These are phyloP conservation scores for Hypotaenidia okinawae DNA, from an alignment of 2,797 vertebrate species.

Conservation along the genomic window DNA sequence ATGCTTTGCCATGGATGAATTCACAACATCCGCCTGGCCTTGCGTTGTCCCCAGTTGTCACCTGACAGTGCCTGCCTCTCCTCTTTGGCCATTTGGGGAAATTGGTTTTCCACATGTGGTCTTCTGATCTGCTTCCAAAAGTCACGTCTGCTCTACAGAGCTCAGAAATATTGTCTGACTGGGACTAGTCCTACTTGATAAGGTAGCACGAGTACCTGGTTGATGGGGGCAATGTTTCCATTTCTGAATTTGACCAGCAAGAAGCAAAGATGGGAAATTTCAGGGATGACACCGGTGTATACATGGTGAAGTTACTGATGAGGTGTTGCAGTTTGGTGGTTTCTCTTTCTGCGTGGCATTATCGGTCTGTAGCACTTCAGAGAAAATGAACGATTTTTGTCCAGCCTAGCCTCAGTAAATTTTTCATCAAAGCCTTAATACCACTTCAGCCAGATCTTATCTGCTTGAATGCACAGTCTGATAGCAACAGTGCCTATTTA, in stretches of 20 bases:
- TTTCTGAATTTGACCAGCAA: background rate
- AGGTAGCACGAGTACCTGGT: background rate
- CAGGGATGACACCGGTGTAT: background rate
- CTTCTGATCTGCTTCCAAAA: background rate
- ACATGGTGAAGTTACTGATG: background rate
- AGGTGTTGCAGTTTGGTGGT: background rate
- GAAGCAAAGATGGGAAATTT: background rate
- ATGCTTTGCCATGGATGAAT: background rate
- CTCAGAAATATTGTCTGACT: background rate
- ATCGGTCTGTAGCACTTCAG: background rate
- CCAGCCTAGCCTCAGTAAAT: background rate
- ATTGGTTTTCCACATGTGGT: background rate
- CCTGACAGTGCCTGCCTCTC: background rate
- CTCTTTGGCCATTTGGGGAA: accelerated
- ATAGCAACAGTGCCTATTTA: background rate
- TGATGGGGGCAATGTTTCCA: background rate
- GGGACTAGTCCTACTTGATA: background rate
- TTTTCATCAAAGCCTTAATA: conserved; percentile 19
- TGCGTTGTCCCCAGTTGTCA: background rate
- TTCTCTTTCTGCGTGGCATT: background rate
- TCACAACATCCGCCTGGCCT: background rate
- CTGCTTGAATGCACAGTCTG: background rate
- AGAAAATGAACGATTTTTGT: background rate
- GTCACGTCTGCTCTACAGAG: accelerated
- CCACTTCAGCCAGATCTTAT: background rate